phyloP scores from a whole-genome alignment of 2,888 invertebrate species.

The Therioaphis trifolii region DNA sequence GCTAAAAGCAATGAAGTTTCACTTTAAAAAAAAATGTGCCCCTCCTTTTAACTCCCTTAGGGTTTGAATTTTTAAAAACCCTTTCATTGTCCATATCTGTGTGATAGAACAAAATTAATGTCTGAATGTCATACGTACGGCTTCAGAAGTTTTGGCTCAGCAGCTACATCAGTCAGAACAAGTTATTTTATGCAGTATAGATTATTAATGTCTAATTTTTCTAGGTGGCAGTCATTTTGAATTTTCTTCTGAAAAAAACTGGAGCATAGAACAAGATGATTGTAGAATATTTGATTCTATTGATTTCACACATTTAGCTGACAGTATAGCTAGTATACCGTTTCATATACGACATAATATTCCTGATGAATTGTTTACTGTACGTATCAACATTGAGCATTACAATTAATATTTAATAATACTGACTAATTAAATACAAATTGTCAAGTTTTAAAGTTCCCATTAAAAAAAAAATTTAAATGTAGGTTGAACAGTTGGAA shows the following conservation, averaged over 20 bases:
- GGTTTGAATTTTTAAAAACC: too few species aligned
- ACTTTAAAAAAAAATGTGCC: too few species aligned
- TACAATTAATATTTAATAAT: background rate
- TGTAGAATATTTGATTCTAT: constrained; percentile 51
- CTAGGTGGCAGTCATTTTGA: constrained; percentile 55
- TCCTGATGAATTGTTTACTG: constrained; percentile 44
- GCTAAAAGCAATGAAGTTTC: too few species aligned
- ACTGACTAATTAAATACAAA: background rate
- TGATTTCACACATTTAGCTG: constrained; percentile 40
- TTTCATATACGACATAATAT: constrained; percentile 44
- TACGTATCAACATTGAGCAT: background rate
- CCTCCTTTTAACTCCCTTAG: too few species aligned
- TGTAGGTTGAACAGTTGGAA: constrained; percentile 52
- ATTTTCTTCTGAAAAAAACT: constrained; percentile 55
- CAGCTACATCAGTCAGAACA: too few species aligned
- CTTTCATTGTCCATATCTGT: too few species aligned
- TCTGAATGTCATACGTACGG: too few species aligned
- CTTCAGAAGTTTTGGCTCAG: too few species aligned
- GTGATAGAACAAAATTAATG: too few species aligned
- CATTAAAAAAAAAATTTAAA: background rate
- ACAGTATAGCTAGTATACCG: constrained; percentile 51
- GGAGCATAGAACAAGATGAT: constrained; percentile 44
- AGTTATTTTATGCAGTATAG: background rate
- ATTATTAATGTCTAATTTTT: background rate
- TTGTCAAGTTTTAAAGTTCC: too few species aligned